Evolutionary conservation across 2,113 vertebrate genomes (phyloP), one percentile per base, ranked within the genome.

Genomic region (Glaucomys volans): DNA sequence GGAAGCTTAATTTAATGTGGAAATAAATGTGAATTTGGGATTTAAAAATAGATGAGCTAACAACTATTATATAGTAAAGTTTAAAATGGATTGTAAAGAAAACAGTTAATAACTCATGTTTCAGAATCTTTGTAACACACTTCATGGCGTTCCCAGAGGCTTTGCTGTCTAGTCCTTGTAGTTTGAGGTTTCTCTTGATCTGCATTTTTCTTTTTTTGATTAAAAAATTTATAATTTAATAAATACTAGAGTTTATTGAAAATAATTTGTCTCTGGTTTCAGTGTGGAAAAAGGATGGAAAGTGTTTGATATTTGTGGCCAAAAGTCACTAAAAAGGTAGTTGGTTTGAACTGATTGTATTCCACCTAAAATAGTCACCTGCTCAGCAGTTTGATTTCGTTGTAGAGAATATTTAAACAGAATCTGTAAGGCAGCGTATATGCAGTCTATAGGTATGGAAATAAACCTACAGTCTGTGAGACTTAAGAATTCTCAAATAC

Each of bases 201-300:
- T 86, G 97, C 98, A 98, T 98, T 3, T 96, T 98, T 99, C 98
- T 94, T 98, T 97, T 97, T 97, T 97, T 98, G 98, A 98, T 98
- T 99, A 99, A 97, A 93, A 98, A 98, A 98, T 99, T 99, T 99
- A 98, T 99, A 99, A 99, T 99, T 99, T 99, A 99, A 99, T 99
- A 99, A 99, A 98, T 98, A 99, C 94, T 98, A 98, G 98, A 98
- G 97, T 99, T 99, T 99, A 98, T 98, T 98, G 99, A 96, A 98
- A 98, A 98, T 93, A 81, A 90, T 93, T 92, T 98, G 96, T 72
- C 95, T 86, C 81, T 97, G 96, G 82, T 93, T 93, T 98, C 72
- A 97, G 57, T 84, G 59, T 93, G 94, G 69, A 93, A 96, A 87
- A 82, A 35, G 17, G 83, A 90, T 91, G 75, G 40, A 71, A 92